phyloP scores from a whole-genome alignment of 2,797 vertebrate genomes.

The Microctenopoma lineatum region DNA sequence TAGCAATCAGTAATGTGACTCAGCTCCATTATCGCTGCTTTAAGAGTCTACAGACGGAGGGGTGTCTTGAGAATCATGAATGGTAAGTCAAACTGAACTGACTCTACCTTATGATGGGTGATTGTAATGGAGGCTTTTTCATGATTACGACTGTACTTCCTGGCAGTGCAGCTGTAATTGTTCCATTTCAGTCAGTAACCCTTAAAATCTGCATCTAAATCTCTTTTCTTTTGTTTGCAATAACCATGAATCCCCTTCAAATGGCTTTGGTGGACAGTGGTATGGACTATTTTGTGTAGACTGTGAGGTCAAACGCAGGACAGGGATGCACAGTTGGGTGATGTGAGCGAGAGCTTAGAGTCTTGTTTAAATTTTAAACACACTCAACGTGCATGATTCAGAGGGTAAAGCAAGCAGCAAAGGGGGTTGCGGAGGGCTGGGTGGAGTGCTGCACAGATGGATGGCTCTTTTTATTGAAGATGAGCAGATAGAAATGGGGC shows the following conservation, averaged over 20 bases:
- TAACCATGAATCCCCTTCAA: neutral
- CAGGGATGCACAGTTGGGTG: constrained; percentile 13
- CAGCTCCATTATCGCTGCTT: constrained; percentile 35
- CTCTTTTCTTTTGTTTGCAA: neutral
- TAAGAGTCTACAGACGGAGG: constrained; percentile 25
- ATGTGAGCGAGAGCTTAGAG: constrained; percentile 46
- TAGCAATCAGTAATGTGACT: constrained; percentile 33
- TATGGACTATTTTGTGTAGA: constrained; percentile 28
- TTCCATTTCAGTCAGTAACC: neutral
- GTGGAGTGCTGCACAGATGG: constrained; percentile 31
- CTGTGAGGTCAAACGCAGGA: constrained; percentile 49
- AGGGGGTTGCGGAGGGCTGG: constrained; percentile 5
- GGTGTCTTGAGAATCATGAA: neutral
- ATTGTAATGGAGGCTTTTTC: neutral
- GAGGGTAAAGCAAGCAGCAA: constrained; percentile 11
- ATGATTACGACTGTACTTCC: neutral
- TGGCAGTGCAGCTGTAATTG: too few species aligned
- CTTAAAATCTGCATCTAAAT: neutral
- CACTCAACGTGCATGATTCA: constrained; percentile 47
- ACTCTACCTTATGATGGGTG: neutral
- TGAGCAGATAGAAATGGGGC: constrained; percentile 47
- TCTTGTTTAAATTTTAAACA: constrained; percentile 74
- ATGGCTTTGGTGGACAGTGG: constrained; percentile 8
- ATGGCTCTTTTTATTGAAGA: constrained; percentile 55
- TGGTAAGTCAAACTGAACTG: neutral